Evolutionary conservation across 2,797 vertebrate species (phyloP), one percentile per base, ranked within the genome.

Genomic region (Limnodromus scolopaceus): DNA sequence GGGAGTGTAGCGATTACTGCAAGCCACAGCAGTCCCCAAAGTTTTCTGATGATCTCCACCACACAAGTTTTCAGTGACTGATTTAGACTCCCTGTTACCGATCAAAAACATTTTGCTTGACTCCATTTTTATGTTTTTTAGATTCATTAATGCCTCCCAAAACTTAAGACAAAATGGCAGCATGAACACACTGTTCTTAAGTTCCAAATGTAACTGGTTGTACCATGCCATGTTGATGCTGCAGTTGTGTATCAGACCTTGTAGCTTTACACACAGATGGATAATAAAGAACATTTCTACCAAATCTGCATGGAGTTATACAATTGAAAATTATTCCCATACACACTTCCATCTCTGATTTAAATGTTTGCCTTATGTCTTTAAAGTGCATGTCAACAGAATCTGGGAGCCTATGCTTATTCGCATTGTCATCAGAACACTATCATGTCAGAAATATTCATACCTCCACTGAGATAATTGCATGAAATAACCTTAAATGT

Each of bases 341-440:
- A 83, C 45, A 90, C 49, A 45, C 6, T 92, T 94, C 69, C 39
- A 90, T 63, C 77, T 86, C 96, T 60, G 77, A 90, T 92, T 93
- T 95, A 93, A 95, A 96, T 92, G 68, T 92, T 96, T 92, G 63
- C 85, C 93, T 84, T 72, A 88, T 76, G 95, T 45, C 58, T 84
- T 88, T 90, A 81, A 71, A 55, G 46, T 65, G 30, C 39, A 70
- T 63, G 34, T 93, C 87, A 90, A 95, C 51, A 49, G 80, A 88
- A 64, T 84, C 27, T 64, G 45, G 58, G 74, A 82, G 28, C 48
- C 45, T 74, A 46, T 4, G 2, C 22, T 94, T 84, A 88, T 27
- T 86, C n/a, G 45, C 15, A 9, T 24, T 92, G 77, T 94, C 89
- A 93, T 79, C 88, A 57, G 53, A 90, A 63, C 43, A 77, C 83